A percentile compares a stretch with the other conserved stretches of the same genome.
These are phyloP conservation scores for Congeria kusceri DNA, from an alignment of 2,888 invertebrate species.

Conservation along the genomic window DNA sequence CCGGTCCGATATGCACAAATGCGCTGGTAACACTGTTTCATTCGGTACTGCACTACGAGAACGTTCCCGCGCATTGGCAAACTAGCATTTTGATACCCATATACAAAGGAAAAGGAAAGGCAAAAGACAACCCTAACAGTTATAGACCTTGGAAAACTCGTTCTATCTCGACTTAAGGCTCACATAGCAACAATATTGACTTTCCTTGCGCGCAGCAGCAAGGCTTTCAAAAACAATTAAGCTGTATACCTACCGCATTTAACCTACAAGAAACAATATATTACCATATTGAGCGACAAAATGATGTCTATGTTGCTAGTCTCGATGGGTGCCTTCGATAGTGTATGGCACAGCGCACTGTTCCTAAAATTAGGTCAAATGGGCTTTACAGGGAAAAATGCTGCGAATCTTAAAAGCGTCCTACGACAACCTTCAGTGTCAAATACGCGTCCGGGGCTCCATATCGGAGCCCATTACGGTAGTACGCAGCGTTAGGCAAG, in stretches of 20 bases:
- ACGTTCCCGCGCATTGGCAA: constrained; percentile 25
- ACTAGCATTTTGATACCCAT: constrained; percentile 30
- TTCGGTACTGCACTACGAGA: constrained; percentile 6
- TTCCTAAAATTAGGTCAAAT: constrained; percentile 17
- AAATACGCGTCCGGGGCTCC: neutral
- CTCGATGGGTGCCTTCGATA: constrained; percentile 29
- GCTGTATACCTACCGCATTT: constrained; percentile 26
- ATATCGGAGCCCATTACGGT: neutral
- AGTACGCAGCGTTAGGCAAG: constrained; percentile 11
- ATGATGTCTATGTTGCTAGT: constrained; percentile 10
- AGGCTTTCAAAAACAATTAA: constrained; percentile 27
- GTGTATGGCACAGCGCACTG: constrained; percentile 11
- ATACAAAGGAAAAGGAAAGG: constrained; percentile 37
- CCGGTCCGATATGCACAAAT: neutral
- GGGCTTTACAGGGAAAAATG: constrained; percentile 17
- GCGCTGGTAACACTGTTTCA: constrained; percentile 13
- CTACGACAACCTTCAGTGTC: constrained; percentile 13
- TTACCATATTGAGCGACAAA: constrained; percentile 1
- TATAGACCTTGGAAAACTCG: constrained; percentile 41
- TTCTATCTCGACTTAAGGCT: constrained; percentile 12
- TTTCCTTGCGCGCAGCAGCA: constrained; percentile 45
- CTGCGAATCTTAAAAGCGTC: constrained; percentile 7
- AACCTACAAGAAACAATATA: constrained; percentile 27
- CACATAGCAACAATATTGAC: neutral
- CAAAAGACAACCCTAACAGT: constrained; percentile 25